phyloP scores from a whole-genome alignment of 2,888 invertebrate genomes.

The Melitaea athalia region DNA sequence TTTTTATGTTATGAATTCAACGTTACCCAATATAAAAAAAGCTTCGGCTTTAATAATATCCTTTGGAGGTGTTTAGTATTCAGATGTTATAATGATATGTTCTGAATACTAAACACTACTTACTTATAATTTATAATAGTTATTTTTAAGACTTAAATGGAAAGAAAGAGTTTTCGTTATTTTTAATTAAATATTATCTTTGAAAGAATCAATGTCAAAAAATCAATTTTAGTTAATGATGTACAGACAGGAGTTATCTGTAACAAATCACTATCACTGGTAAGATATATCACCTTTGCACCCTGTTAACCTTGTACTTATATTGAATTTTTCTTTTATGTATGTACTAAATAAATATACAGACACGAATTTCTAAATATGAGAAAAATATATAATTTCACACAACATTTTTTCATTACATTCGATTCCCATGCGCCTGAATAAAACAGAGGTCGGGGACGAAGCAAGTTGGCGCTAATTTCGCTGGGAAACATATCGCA shows the following conservation, averaged over 20 bases:
- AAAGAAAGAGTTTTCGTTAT: not conserved
- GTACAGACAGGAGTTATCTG: slow-evolving; percentile 57
- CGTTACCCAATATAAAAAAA: not conserved
- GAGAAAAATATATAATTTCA: slow-evolving; percentile 61
- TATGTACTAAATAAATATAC: not conserved
- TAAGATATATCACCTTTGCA: no score
- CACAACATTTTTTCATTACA: slow-evolving; percentile 73
- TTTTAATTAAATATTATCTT: not conserved
- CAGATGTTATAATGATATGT: no score
- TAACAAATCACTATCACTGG: no score
- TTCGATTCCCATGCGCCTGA: slow-evolving; percentile 68
- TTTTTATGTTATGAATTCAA: not conserved
- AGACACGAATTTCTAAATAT: slow-evolving; percentile 70
- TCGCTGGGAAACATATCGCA: slow-evolving; percentile 60
- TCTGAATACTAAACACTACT: no score
- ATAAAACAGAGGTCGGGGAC: slow-evolving; percentile 71
- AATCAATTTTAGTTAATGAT: slow-evolving; percentile 43
- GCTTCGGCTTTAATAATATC: no score
- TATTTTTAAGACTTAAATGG: not conserved
- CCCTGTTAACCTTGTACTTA: no score
- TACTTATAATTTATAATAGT: no score
- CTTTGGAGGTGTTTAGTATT: no score
- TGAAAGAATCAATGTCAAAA: not conserved
- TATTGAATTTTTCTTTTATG: no score
- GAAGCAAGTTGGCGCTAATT: slow-evolving; percentile 67